These are phyloP conservation scores for Sebastes cheni DNA, from an alignment of 2,797 vertebrate species.

Conservation along the genomic window DNA sequence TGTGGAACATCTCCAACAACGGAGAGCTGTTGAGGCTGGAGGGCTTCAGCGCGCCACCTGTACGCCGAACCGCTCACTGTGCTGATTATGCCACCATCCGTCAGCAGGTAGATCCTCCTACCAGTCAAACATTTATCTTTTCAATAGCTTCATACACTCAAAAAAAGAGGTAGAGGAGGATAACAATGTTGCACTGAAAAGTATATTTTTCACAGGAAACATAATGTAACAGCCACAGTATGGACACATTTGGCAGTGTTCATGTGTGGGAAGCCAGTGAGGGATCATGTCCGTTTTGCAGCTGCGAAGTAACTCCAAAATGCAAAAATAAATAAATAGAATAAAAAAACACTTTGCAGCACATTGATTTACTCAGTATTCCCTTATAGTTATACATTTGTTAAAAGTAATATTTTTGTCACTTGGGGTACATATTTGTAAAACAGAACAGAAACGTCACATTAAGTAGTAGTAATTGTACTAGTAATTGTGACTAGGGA, in stretches of 20 bases:
- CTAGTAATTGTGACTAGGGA: too few relatives aligned
- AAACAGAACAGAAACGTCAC: background rate
- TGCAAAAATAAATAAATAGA: background rate
- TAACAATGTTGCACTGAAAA: background rate
- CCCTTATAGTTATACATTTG: background rate
- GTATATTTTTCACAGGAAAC: background rate
- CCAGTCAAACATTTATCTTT: background rate
- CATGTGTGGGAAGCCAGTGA: background rate
- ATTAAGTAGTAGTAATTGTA: background rate
- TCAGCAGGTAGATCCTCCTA: slow-evolving; percentile 79
- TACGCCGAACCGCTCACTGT: slow-evolving; percentile 80
- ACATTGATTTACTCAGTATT: background rate
- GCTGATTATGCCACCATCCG: slow-evolving; percentile 88
- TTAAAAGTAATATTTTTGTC: background rate
- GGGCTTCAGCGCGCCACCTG: slow-evolving; percentile 70
- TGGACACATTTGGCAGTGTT: background rate
- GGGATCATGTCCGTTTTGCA: background rate
- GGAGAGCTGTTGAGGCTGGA: slow-evolving; percentile 88
- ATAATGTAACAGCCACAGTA: background rate
- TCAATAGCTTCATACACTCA: background rate
- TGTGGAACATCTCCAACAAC: slow-evolving; percentile 91
- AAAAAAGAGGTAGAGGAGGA: background rate
- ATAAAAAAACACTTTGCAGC: background rate
- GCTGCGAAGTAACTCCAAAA: background rate
- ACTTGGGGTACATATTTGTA: background rate